A percentile compares a stretch with the other conserved stretches of the same genome.
These are phyloP conservation scores for Mimumesa dahlbomi DNA, from an alignment of 2,888 invertebrate species.

Conservation along the genomic window DNA sequence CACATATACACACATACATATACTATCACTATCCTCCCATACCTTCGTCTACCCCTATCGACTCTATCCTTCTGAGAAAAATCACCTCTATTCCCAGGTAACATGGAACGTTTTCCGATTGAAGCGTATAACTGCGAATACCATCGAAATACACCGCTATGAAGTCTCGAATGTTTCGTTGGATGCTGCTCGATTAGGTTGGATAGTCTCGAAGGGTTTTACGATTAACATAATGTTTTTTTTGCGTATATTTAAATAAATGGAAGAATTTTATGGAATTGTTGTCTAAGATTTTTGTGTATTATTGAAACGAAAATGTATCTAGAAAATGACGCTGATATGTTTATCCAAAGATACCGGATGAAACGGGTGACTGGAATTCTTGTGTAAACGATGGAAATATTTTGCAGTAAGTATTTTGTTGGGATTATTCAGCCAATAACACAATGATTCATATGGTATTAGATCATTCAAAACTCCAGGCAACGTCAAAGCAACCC, in stretches of 20 bases:
- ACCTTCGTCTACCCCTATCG: constrained; percentile 65
- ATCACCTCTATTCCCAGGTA: constrained; percentile 67
- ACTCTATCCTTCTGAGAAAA: constrained; percentile 63
- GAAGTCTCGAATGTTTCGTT: constrained; percentile 36
- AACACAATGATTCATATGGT: constrained; percentile 51
- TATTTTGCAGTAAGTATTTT: constrained; percentile 31
- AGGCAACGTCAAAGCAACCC: constrained; percentile 48
- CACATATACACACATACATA: constrained; percentile 13
- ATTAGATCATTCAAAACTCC: constrained; percentile 59
- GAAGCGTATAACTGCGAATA: constrained; percentile 55
- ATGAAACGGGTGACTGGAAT: background rate
- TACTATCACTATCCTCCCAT: constrained; percentile 56
- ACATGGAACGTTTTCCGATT: constrained; percentile 62
- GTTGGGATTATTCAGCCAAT: constrained; percentile 43
- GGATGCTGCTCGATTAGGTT: constrained; percentile 11
- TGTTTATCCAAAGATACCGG: background rate
- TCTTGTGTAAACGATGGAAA: constrained; percentile 36
- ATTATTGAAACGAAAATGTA: too few species aligned
- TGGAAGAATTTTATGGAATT: too few species aligned
- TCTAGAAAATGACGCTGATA: too few species aligned
- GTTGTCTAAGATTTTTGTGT: too few species aligned
- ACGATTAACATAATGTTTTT: background rate
- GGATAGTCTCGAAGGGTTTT: background rate
- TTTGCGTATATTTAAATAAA: background rate
- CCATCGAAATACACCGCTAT: constrained; percentile 31